These are phyloP conservation scores for Anguilla rostrata DNA, from an alignment of 2,113 vertebrate genomes.

Conservation along the genomic window DNA sequence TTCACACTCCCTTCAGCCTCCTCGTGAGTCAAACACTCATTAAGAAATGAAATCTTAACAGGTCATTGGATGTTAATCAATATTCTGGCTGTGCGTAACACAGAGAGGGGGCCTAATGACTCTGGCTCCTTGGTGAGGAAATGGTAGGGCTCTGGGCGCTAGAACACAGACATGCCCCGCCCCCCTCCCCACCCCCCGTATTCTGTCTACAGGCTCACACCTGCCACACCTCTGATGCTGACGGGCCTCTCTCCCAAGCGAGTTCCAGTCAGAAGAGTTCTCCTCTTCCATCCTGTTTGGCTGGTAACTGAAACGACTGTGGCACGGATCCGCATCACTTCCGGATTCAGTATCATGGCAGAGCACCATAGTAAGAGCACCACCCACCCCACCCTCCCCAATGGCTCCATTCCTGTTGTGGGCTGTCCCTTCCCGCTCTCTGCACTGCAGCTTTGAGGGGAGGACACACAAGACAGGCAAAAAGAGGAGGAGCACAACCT, in stretches of 20 bases:
- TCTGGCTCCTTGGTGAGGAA: not conserved
- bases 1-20: constrained; percentile 1
- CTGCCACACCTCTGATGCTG: not conserved
- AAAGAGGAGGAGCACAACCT: no score
- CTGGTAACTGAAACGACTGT: no score
- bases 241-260: not conserved
- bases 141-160: not conserved
- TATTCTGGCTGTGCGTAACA: not conserved
- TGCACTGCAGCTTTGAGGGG: not conserved
- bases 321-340: no score
- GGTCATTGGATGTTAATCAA: constrained; percentile 4
- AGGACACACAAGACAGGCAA: no score
- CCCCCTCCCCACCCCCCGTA: no score
- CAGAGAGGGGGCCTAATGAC: not conserved
- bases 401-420: no score
- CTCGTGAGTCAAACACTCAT: constrained; percentile 2
- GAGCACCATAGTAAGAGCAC: no score
- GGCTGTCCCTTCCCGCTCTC: not conserved
- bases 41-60: constrained; percentile 14
- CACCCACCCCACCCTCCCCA: not conserved
- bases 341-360: no score
- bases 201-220: not conserved
- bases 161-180: not conserved
- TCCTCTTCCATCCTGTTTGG: no score
- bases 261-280: not conserved